These are phyloP conservation scores for Scomber colias DNA, from an alignment of 2,113 vertebrate genomes.

Conservation along the genomic window DNA sequence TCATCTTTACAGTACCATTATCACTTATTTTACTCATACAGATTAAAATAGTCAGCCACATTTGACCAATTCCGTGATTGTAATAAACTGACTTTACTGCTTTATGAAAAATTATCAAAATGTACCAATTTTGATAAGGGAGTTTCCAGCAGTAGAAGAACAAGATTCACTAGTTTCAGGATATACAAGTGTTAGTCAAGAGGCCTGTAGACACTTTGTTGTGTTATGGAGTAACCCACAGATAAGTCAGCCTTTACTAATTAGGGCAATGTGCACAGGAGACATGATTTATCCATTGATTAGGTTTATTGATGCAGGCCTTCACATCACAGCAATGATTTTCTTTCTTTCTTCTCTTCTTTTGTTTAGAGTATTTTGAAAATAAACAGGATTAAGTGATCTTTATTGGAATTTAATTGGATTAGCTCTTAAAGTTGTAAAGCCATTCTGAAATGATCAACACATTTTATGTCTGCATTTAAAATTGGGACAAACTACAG, in stretches of 20 bases:
- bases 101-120: not conserved
- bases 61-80: not conserved
- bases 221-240: constrained; percentile 25
- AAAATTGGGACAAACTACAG: constrained; percentile 3
- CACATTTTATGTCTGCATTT: not conserved
- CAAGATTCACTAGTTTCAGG: constrained; percentile 19
- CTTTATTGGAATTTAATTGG: not conserved
- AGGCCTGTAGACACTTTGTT: constrained; percentile 23
- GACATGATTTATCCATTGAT: constrained; percentile 24
- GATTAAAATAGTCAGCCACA: not conserved
- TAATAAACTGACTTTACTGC: not conserved
- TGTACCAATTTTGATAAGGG: not conserved
- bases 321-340: constrained; percentile 8
- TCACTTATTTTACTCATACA: not conserved
- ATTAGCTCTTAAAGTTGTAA: not conserved
- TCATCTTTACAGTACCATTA: not conserved
- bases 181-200: constrained; percentile 1
- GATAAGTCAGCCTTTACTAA: constrained; percentile 30
- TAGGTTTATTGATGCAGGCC: constrained; percentile 15
- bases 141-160: not conserved
- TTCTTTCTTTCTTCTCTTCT: not conserved
- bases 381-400: not conserved
- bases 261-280: constrained; percentile 16
- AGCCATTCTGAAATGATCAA: constrained; percentile 1
- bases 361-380: not conserved